A percentile compares a stretch with the other conserved stretches of the same genome.
Evolutionary conservation across 1,140 invertebrate genomes (phyloP).

Genomic region (Anagrus nilaparvatae): DNA sequence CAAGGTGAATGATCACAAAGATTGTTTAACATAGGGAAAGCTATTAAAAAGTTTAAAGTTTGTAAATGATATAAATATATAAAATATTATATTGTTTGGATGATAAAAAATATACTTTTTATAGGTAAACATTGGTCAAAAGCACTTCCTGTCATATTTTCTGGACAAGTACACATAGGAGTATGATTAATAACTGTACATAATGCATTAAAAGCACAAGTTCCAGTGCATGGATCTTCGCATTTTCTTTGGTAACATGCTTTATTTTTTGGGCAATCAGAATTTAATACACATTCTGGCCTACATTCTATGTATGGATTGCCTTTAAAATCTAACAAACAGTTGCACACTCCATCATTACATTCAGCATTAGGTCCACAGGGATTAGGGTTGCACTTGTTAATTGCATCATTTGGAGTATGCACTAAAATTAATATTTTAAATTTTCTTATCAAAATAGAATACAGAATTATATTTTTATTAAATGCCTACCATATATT

Average conservation of each 20-base stretch:
- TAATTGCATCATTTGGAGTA: conserved; percentile 27
- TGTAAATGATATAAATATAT: conserved; percentile 22
- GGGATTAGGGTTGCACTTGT: conserved; percentile 53
- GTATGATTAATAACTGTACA: conserved; percentile 67
- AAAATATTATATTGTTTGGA: conserved; percentile 17
- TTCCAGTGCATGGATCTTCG: conserved; percentile 57
- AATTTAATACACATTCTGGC: conserved; percentile 62
- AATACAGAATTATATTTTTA: conserved; percentile 10
- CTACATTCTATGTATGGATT: conserved; percentile 52
- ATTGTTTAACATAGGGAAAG: background rate
- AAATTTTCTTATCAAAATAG: background rate
- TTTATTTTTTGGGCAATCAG: conserved; percentile 59
- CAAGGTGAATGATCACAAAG: conserved; percentile 53
- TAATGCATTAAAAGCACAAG: conserved; percentile 59
- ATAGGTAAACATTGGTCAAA: conserved; percentile 48
- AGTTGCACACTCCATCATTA: conserved; percentile 50
- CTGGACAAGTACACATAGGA: conserved; percentile 60
- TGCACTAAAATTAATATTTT: conserved; percentile 22
- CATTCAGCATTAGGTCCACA: conserved; percentile 56
- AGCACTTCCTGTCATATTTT: conserved; percentile 59
- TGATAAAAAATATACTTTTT: conserved; percentile 20
- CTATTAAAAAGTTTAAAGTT: background rate
- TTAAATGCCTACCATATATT: conserved; percentile 28
- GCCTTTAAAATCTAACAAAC: conserved; percentile 53
- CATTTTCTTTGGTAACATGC: conserved; percentile 64